A percentile compares a stretch with the other conserved stretches of the same genome.
Evolutionary conservation across 2,113 vertebrate species (phyloP).

Genomic region (Grammomys dolichurus): DNA sequence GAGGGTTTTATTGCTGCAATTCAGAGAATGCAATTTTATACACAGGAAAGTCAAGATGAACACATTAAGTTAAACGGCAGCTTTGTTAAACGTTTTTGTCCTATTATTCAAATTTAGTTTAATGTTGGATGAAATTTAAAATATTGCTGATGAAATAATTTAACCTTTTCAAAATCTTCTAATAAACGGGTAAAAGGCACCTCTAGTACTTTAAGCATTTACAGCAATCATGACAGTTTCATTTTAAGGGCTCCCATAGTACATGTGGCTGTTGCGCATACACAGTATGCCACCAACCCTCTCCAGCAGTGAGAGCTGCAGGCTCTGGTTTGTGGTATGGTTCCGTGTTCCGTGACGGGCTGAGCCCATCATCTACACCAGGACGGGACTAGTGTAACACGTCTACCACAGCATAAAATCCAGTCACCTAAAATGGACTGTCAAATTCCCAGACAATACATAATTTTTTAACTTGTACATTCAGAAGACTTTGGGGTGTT

Average conservation of each 20-base stretch:
- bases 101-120: constrained; percentile 73
- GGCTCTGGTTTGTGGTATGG: constrained; percentile 72
- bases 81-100: constrained; percentile 62
- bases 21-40: constrained; percentile 70
- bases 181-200: constrained; percentile 86
- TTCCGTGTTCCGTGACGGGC: neutral
- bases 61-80: constrained; percentile 73
- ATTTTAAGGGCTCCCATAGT: constrained; percentile 63
- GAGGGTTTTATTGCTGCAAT: constrained; percentile 76
- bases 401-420: constrained; percentile 75
- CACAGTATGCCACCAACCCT: constrained; percentile 77
- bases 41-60: constrained; percentile 63
- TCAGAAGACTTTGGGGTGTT: constrained; percentile 71
- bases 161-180: constrained; percentile 81
- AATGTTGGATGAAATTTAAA: constrained; percentile 77
- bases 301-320: constrained; percentile 52
- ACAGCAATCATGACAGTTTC: constrained; percentile 72
- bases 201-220: constrained; percentile 83
- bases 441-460: constrained; percentile 76
- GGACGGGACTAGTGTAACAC: constrained; percentile 55
- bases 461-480: constrained; percentile 73
- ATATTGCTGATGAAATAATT: constrained; percentile 77
- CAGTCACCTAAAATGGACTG: constrained; percentile 56
- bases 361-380: neutral
- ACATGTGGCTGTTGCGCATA: constrained; percentile 67